Percentiles rank a stretch among this genome's conserved stretches.
phyloP scores from a whole-genome alignment of 2,888 invertebrate genomes.

The Lamellibrachia columna region DNA sequence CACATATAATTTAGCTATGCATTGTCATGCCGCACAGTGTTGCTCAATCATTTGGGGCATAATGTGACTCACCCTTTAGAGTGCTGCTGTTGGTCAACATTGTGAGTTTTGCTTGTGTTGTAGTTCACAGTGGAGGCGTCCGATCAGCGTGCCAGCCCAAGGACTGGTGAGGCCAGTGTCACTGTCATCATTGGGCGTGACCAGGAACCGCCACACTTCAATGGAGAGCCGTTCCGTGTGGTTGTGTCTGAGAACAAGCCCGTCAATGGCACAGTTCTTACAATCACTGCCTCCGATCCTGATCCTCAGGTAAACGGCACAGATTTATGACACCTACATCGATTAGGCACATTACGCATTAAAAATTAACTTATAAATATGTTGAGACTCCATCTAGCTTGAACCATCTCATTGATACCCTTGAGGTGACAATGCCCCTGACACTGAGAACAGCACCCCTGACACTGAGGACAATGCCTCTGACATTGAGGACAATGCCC shows the following conservation, averaged over 20 bases:
- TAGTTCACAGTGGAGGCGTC: conserved; percentile 36
- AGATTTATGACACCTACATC: not conserved
- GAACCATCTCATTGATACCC: not conserved
- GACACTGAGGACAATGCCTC: too few relatives aligned
- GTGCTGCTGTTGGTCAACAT: too few relatives aligned
- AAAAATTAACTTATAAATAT: not conserved
- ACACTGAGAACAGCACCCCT: too few relatives aligned
- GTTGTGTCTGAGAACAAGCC: conserved; percentile 43
- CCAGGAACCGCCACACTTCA: conserved; percentile 34
- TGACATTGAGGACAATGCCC: too few relatives aligned
- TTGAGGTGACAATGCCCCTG: too few relatives aligned
- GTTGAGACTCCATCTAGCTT: not conserved
- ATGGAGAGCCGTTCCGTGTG: conserved; percentile 32
- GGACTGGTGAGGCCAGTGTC: conserved; percentile 26
- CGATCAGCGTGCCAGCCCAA: conserved; percentile 39
- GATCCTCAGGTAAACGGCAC: conserved; percentile 28
- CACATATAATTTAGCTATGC: too few relatives aligned
- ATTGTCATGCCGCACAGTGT: too few relatives aligned
- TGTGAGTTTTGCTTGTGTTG: not conserved
- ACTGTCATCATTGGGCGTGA: conserved; percentile 33
- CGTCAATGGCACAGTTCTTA: conserved; percentile 46
- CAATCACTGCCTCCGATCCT: conserved; percentile 48
- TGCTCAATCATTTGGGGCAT: too few relatives aligned
- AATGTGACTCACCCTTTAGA: too few relatives aligned
- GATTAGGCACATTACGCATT: not conserved